A percentile compares a stretch with the other conserved stretches of the same genome.
Conservation (phyloP, 2,113 vertebrate genomes). For the Podarcis raffonei region DNA sequence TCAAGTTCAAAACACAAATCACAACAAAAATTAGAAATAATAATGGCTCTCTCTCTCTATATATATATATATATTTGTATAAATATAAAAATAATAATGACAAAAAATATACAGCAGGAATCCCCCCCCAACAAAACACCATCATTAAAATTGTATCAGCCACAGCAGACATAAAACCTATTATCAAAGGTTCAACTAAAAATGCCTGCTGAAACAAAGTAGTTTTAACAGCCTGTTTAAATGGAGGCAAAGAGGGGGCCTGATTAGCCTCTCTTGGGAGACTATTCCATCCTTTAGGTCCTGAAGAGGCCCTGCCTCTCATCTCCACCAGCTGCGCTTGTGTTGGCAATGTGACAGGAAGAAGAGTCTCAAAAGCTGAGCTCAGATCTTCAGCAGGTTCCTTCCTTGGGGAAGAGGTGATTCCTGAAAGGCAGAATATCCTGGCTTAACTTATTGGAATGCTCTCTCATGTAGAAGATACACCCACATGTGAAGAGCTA, state of each 20-base stretch:
- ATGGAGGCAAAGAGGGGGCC: not conserved
- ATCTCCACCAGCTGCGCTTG: not conserved
- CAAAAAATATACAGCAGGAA: not conserved
- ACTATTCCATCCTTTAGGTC: not conserved
- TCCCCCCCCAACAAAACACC: no score
- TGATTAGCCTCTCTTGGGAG: not conserved
- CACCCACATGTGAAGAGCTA: not conserved
- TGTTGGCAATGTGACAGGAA: not conserved
- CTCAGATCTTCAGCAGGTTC: not conserved
- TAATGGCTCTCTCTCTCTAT: no score
- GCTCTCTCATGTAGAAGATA: not conserved
- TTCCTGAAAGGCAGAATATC: not conserved
- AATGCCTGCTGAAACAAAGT: not conserved
- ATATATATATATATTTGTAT: no score
- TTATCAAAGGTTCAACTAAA: not conserved
- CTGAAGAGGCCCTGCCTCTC: not conserved
- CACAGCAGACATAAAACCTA: not conserved
- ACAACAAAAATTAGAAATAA: not conserved
- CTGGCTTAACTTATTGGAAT: not conserved
- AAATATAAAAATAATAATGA: not conserved
- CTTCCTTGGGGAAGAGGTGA: not conserved
- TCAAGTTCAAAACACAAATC: not conserved
- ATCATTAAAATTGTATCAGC: not conserved
- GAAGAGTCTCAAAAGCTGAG: not conserved
- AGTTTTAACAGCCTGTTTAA: not conserved